Evolutionary conservation across 2,888 invertebrate species (phyloP).

Genomic region (Eupithecia subfuscata): DNA sequence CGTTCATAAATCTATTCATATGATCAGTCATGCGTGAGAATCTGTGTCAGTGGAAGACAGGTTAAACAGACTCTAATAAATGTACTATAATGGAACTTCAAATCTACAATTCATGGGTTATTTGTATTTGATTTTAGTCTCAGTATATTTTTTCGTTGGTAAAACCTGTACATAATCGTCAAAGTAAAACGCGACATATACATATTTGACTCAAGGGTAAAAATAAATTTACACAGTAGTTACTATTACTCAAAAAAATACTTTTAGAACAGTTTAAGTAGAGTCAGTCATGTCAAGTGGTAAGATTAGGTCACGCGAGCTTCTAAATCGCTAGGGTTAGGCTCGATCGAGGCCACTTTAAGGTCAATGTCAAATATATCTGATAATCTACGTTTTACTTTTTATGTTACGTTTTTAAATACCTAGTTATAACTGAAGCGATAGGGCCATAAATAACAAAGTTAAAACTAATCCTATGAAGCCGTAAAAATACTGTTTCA

Average conservation of each 20-base stretch:
- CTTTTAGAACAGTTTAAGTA: conserved; percentile 20
- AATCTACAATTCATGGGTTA: not conserved
- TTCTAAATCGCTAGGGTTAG: conserved; percentile 42
- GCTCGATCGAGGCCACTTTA: conserved; percentile 35
- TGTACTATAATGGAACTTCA: not conserved
- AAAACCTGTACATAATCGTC: not conserved
- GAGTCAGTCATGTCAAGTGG: conserved; percentile 27
- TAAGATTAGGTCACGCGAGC: conserved; percentile 39
- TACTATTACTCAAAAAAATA: conserved; percentile 16
- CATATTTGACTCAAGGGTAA: not conserved
- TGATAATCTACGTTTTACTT: conserved; percentile 14
- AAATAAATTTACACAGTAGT: not conserved
- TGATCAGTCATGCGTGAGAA: conserved; percentile 6
- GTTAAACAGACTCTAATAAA: conserved; percentile 10
- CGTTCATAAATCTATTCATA: conserved; percentile 21
- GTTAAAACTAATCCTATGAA: conserved; percentile 46
- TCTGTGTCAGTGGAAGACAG: conserved; percentile 8
- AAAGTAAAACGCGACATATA: not conserved
- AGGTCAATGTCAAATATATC: conserved; percentile 40
- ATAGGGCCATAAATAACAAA: conserved; percentile 3
- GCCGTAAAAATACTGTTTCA: conserved; percentile 35
- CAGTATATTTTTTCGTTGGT: not conserved
- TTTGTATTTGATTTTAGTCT: not conserved
- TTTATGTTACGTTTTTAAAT: not conserved
- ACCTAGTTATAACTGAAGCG: conserved; percentile 9